Percentiles rank a stretch among this genome's conserved stretches.
phyloP scores from a whole-genome alignment of 2,797 vertebrate species.

The Neosalanx taihuensis region DNA sequence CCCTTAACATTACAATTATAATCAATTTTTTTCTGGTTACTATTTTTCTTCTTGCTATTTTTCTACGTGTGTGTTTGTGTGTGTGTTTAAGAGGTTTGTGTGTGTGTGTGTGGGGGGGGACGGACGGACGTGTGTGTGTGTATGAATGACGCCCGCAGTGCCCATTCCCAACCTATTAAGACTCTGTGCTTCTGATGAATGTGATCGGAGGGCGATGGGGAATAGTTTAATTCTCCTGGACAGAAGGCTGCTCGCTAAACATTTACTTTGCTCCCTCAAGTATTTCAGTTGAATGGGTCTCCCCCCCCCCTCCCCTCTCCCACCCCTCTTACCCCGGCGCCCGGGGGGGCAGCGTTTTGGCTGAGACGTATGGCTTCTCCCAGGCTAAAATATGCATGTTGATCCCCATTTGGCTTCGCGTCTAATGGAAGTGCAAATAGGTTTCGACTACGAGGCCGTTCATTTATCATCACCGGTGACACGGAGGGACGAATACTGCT shows the following conservation, averaged over 20 bases:
- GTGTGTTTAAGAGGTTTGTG: slow-evolving; percentile 8
- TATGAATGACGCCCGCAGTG: slow-evolving; percentile 58
- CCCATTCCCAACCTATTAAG: slow-evolving; percentile 73
- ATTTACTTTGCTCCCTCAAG: slow-evolving; percentile 79
- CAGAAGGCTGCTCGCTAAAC: slow-evolving; percentile 77
- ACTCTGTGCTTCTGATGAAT: slow-evolving; percentile 70
- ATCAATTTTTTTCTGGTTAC: neutral
- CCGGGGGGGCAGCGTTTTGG: slow-evolving; percentile 79
- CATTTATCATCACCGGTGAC: slow-evolving; percentile 83
- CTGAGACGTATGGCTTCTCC: slow-evolving; percentile 85
- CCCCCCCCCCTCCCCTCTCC: slow-evolving; percentile 55
- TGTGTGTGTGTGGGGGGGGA: slow-evolving; percentile 13
- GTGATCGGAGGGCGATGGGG: slow-evolving; percentile 75
- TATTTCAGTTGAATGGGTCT: slow-evolving; percentile 73
- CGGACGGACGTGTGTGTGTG: slow-evolving; percentile 9
- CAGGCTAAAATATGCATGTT: slow-evolving; percentile 84
- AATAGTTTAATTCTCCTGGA: slow-evolving; percentile 78
- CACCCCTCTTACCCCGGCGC: slow-evolving; percentile 75
- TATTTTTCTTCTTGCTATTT: neutral
- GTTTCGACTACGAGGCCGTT: slow-evolving; percentile 84
- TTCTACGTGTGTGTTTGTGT: slow-evolving; percentile 5
- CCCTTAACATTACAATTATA: neutral
- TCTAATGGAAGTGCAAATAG: slow-evolving; percentile 91
- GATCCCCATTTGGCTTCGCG: slow-evolving; percentile 85
- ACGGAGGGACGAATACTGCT: slow-evolving; percentile 67